A percentile compares a stretch with the other conserved stretches of the same genome.
Evolutionary conservation across 2,888 invertebrate genomes (phyloP).

Genomic region (Drosophila tripunctata): DNA sequence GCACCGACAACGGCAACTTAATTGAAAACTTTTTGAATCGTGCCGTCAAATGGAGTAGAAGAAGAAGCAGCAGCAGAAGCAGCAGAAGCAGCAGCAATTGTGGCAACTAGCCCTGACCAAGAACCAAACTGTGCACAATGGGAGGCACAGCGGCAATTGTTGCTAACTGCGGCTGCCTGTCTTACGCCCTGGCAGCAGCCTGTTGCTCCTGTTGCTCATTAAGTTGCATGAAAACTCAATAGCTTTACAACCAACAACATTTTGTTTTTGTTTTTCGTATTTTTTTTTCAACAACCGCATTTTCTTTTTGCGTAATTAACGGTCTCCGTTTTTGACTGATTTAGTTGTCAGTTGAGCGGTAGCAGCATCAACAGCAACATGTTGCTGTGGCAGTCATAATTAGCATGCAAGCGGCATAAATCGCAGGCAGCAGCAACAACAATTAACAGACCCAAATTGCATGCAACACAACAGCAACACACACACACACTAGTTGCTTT

Average conservation of each 20-base stretch:
- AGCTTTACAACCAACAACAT: conserved; percentile 33
- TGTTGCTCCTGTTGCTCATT: conserved; percentile 69
- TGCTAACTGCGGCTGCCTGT: conserved; percentile 42
- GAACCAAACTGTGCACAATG: conserved; percentile 67
- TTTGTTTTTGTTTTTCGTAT: too few species aligned
- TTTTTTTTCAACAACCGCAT: not conserved
- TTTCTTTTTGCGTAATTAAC: conserved; percentile 48
- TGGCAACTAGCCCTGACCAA: conserved; percentile 31
- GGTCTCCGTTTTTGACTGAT: conserved; percentile 67
- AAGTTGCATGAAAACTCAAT: conserved; percentile 77
- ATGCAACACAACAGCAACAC: conserved; percentile 53
- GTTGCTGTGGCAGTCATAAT: conserved; percentile 64
- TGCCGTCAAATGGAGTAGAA: conserved; percentile 51
- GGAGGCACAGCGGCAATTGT: conserved; percentile 61
- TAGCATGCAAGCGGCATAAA: conserved; percentile 79
- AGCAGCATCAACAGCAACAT: conserved; percentile 49
- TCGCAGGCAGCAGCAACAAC: conserved; percentile 67
- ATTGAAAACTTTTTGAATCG: conserved; percentile 71
- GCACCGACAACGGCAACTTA: conserved; percentile 54
- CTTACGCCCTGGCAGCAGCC: conserved; percentile 47
- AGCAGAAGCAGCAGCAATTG: conserved; percentile 1
- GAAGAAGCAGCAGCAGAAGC: conserved; percentile 5
- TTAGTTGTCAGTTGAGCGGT: conserved; percentile 70
- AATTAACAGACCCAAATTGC: conserved; percentile 78
- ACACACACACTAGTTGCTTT: conserved; percentile 31